phyloP scores from a whole-genome alignment of 1,140 invertebrate genomes.

The Cyclargus thomasi region DNA sequence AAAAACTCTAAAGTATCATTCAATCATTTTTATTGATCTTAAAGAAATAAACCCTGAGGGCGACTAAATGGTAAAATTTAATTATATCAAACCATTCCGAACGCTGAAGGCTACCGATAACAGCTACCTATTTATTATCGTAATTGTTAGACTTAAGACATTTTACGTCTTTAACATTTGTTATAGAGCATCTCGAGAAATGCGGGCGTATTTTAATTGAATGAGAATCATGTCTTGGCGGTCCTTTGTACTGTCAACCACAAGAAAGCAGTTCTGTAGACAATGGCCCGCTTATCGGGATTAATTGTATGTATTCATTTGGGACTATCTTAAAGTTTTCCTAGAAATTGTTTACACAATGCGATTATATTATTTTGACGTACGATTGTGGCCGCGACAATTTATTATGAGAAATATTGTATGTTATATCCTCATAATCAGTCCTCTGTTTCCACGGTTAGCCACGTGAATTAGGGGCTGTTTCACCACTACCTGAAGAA shows the following conservation, averaged over 20 bases:
- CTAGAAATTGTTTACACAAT: conserved; percentile 16
- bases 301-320: conserved; percentile 23
- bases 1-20: too few relatives aligned
- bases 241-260: conserved; percentile 28
- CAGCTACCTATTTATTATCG: conserved; percentile 8
- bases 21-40: too few relatives aligned
- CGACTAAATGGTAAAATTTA: neutral
- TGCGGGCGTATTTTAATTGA: conserved; percentile 38
- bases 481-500: too few relatives aligned
- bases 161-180: conserved; percentile 19
- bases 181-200: conserved; percentile 19
- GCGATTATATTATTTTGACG: neutral
- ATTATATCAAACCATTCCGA: neutral
- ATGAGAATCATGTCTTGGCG: conserved; percentile 28
- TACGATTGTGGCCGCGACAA: neutral
- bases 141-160: conserved; percentile 15
- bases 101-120: neutral
- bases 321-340: conserved; percentile 20
- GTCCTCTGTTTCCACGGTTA: too few relatives aligned
- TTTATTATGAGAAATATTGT: neutral
- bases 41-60: neutral
- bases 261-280: conserved; percentile 26
- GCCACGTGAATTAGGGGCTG: too few relatives aligned
- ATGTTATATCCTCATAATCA: too few relatives aligned
- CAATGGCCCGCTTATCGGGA: conserved; percentile 27